Conservation (phyloP, 2,113 vertebrate genomes). For the Philantomba maxwellii region DNA sequence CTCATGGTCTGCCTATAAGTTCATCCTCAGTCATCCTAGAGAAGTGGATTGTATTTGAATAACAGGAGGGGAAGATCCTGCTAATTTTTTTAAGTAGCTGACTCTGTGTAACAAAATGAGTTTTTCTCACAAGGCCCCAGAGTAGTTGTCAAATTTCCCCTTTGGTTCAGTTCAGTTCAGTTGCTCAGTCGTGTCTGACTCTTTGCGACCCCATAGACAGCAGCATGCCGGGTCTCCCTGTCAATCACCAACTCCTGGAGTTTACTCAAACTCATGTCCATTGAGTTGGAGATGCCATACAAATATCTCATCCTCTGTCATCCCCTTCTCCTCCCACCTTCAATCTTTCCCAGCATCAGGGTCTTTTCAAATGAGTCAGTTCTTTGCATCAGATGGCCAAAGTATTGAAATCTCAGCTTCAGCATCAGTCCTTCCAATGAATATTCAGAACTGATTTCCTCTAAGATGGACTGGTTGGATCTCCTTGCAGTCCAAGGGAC, state of each 20-base stretch:
- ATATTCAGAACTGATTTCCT: background rate
- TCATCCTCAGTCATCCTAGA: background rate
- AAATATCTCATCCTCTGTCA: background rate
- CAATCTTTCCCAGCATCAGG: background rate
- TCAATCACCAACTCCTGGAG: background rate
- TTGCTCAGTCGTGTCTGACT: accelerated
- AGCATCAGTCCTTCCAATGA: background rate
- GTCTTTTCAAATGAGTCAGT: background rate
- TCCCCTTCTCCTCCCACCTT: background rate
- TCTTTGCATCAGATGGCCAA: background rate
- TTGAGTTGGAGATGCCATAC: background rate
- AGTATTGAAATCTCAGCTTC: background rate
- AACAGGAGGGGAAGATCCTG: background rate
- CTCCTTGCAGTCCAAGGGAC: background rate
- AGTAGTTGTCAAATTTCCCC: background rate
- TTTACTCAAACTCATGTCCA: background rate
- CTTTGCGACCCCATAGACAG: background rate
- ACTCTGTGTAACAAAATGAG: background rate
- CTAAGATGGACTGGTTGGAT: background rate
- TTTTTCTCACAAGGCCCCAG: background rate
- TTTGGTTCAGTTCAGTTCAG: background rate
- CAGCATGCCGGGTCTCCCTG: background rate
- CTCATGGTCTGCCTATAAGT: background rate
- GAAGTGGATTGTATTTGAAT: background rate
- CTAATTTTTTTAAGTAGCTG: background rate